Evolutionary conservation across 37 sponge, comb jelly and placozoan species (phyloP).

Genomic region (Beroe forskalii): DNA sequence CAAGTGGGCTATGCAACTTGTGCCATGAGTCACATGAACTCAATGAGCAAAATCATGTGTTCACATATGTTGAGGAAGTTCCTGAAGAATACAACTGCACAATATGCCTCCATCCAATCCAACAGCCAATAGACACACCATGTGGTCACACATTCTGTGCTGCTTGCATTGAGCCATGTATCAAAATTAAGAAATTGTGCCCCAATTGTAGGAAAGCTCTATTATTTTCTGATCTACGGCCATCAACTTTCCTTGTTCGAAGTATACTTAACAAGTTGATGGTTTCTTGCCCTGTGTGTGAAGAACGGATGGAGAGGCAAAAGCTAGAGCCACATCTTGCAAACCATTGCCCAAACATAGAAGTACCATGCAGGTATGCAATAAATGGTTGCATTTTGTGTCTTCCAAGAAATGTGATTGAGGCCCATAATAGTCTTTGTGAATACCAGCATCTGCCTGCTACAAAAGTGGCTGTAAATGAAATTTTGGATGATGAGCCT

Average conservation of each 20-base stretch:
- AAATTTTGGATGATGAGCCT: neutral
- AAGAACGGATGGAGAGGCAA: conserved; percentile 14
- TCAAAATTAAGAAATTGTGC: conserved; percentile 46
- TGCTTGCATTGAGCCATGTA: conserved; percentile 50
- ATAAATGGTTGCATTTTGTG: neutral
- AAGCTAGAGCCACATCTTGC: conserved; percentile 31
- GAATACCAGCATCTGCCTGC: conserved; percentile 44
- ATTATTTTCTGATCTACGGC: conserved; percentile 41
- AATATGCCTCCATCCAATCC: conserved; percentile 57
- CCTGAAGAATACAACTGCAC: conserved; percentile 61
- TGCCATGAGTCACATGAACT: conserved; percentile 45
- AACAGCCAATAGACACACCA: conserved; percentile 52
- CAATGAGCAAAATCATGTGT: conserved; percentile 37
- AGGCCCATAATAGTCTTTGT: conserved; percentile 24
- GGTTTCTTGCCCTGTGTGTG: conserved; percentile 52
- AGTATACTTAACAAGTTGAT: conserved; percentile 42
- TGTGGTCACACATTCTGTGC: conserved; percentile 64
- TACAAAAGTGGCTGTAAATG: neutral
- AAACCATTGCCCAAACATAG: conserved; percentile 35
- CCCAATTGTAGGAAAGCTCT: conserved; percentile 46
- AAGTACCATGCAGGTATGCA: conserved; percentile 37
- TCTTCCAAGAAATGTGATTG: conserved; percentile 1
- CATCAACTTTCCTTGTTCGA: conserved; percentile 55
- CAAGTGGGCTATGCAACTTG: neutral
- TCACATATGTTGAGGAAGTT: conserved; percentile 34